phyloP scores from a whole-genome alignment of 1,140 invertebrate species.

The Palaemon carinicauda region DNA sequence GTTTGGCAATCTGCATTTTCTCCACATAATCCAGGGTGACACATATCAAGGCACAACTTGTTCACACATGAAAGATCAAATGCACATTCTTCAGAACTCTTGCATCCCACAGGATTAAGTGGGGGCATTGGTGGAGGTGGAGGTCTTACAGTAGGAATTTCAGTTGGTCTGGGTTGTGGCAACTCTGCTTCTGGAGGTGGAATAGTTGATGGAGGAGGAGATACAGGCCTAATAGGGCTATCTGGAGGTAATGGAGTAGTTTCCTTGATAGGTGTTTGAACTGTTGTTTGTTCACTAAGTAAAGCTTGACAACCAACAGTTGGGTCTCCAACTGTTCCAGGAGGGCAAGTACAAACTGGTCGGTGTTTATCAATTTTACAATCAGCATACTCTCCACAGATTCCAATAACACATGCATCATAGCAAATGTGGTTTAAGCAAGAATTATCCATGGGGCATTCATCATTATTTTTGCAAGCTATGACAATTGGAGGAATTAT shows the following conservation, averaged over 20 bases:
- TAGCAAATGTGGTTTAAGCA: conserved; percentile 61
- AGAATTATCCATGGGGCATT: conserved; percentile 69
- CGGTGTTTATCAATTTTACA: conserved; percentile 64
- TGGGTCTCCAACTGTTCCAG: conserved; percentile 65
- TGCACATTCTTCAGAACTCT: conserved; percentile 75
- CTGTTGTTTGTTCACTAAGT: background rate
- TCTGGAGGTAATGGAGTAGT: conserved; percentile 1
- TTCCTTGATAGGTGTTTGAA: conserved; percentile 8
- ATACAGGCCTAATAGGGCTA: conserved; percentile 11
- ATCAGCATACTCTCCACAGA: conserved; percentile 70
- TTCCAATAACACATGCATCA: conserved; percentile 63
- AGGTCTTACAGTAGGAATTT: background rate
- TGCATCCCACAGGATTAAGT: conserved; percentile 78
- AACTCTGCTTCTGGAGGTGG: background rate
- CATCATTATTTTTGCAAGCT: conserved; percentile 80
- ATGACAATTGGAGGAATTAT: conserved; percentile 29
- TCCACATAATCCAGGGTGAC: conserved; percentile 62
- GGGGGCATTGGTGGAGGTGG: conserved; percentile 40
- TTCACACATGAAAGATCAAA: conserved; percentile 82
- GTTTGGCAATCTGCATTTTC: conserved; percentile 63
- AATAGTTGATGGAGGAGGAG: conserved; percentile 1
- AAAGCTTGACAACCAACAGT: conserved; percentile 63
- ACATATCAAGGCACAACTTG: conserved; percentile 78
- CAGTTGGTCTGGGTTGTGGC: background rate
- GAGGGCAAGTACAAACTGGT: conserved; percentile 78